These are phyloP conservation scores for Ictalurus punctatus DNA, from an alignment of 2,113 vertebrate species.

Conservation along the genomic window DNA sequence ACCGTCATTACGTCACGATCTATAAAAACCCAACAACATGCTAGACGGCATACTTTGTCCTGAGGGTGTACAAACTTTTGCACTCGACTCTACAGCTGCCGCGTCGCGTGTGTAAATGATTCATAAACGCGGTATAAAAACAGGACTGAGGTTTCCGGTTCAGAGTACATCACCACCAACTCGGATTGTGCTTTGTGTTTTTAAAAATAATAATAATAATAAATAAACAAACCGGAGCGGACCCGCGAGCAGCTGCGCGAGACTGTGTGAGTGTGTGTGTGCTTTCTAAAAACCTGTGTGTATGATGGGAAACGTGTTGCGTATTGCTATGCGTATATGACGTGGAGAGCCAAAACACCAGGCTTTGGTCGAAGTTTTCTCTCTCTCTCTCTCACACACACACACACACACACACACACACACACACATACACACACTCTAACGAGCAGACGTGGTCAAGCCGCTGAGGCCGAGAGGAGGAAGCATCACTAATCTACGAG, in stretches of 20 bases:
- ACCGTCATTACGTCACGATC: neutral
- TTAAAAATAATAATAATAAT: neutral
- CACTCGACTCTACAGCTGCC: neutral
- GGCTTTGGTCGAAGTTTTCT: slow-evolving; percentile 27
- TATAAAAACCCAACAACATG: neutral
- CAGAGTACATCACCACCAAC: neutral
- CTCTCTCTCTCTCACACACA: neutral
- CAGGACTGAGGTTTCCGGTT: slow-evolving; percentile 3
- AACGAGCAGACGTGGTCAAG: slow-evolving; percentile 32
- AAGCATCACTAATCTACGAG: slow-evolving; percentile 66
- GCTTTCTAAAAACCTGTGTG: slow-evolving; percentile 29
- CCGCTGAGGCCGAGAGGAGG: slow-evolving; percentile 53
- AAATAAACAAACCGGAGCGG: neutral
- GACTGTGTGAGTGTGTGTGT: slow-evolving; percentile 18
- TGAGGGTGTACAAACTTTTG: slow-evolving; percentile 15
- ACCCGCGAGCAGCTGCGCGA: slow-evolving; percentile 12
- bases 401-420: neutral
- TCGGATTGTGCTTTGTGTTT: slow-evolving; percentile 48
- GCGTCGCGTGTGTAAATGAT: neutral
- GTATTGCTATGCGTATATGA: slow-evolving; percentile 14
- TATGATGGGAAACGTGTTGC: slow-evolving; percentile 6
- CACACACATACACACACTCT: neutral
- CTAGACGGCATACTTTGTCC: neutral
- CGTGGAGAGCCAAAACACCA: slow-evolving; percentile 26
- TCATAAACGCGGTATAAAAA: neutral